phyloP scores from a whole-genome alignment of 2,113 vertebrate genomes.

The Riparia riparia region DNA sequence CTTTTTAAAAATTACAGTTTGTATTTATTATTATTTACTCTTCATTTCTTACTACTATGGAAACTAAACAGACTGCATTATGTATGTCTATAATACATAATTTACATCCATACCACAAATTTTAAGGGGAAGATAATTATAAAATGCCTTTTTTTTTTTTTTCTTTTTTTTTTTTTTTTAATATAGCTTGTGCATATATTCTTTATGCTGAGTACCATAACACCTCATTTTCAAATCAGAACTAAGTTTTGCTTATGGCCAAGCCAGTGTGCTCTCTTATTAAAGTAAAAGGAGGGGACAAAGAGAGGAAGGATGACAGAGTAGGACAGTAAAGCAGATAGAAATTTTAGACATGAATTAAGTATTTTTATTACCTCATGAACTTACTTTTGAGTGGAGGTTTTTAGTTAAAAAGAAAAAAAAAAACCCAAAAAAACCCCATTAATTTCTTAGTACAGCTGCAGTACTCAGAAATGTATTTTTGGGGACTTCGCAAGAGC shows the following conservation, averaged over 20 bases:
- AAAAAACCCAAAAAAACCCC: neutral
- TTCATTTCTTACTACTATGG: neutral
- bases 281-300: neutral
- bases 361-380: accelerated
- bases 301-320: neutral
- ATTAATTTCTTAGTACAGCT: neutral
- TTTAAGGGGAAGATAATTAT: neutral
- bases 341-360: neutral
- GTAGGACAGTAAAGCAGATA: neutral
- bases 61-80: neutral
- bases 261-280: neutral
- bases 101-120: neutral
- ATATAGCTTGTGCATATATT: neutral
- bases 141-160: neutral
- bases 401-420: neutral
- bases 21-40: neutral
- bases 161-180: no score
- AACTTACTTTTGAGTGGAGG: neutral
- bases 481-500: neutral
- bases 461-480: neutral
- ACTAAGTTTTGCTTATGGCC: neutral
- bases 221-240: neutral
- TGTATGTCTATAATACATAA: neutral
- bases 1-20: neutral
- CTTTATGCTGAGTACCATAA: neutral